Percentiles rank a stretch among this genome's conserved stretches.
phyloP scores from a whole-genome alignment of 2,797 vertebrate genomes.

The Huso huso region DNA sequence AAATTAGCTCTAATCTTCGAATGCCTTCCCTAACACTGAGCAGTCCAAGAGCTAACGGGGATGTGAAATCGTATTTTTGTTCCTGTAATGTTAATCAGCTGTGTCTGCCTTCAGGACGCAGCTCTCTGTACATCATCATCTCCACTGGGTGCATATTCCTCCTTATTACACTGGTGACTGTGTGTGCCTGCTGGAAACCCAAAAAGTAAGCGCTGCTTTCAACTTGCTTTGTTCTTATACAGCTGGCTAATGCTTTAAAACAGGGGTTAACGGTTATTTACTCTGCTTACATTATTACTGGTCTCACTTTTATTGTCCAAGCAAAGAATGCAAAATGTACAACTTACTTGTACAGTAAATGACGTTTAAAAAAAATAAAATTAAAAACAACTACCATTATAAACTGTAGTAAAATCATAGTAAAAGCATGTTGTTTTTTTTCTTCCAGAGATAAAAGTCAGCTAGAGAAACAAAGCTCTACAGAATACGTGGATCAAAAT shows the following conservation, averaged over 20 bases:
- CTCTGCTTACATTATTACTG: constrained; percentile 7
- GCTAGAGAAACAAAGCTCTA: constrained; percentile 63
- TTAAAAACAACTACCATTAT: not conserved
- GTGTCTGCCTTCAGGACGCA: constrained; percentile 64
- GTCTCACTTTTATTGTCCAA: not conserved
- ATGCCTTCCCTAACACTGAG: no score
- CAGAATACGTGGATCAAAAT: constrained; percentile 68
- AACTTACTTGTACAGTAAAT: not conserved
- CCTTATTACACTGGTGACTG: constrained; percentile 94
- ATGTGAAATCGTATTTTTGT: not conserved
- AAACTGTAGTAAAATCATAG: constrained; percentile 8
- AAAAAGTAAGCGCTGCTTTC: constrained; percentile 67
- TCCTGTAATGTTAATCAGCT: not conserved
- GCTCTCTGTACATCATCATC: constrained; percentile 95
- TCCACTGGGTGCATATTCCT: constrained; percentile 95
- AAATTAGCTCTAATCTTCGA: no score
- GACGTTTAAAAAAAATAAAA: not conserved
- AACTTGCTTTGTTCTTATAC: constrained; percentile 8
- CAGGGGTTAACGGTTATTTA: not conserved
- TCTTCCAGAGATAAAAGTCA: constrained; percentile 73
- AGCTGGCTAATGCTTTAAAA: not conserved
- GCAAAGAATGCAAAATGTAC: constrained; percentile 9
- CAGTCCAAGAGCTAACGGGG: not conserved
- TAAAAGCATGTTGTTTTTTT: not conserved
- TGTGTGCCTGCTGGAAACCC: constrained; percentile 98